These are phyloP conservation scores for Caenorhabditis zanzibari DNA, from an alignment of 2,888 invertebrate genomes.

Conservation along the genomic window DNA sequence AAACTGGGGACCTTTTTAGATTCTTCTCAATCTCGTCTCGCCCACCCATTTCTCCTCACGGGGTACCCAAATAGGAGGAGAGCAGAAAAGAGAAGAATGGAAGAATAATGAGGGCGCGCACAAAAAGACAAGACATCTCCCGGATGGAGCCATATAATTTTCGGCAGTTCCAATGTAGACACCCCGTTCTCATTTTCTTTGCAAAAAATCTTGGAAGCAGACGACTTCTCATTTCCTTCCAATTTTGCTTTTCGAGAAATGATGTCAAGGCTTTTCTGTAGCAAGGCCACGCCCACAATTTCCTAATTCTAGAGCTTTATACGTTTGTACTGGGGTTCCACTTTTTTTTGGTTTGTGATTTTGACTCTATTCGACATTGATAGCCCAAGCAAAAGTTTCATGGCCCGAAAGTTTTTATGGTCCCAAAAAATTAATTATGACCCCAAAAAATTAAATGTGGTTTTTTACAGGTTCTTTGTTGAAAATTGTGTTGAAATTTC, in stretches of 20 bases:
- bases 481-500: too few relatives aligned
- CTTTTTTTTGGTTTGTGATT: neutral
- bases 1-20: constrained; percentile 52
- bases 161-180: constrained; percentile 23
- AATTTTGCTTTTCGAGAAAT: constrained; percentile 8
- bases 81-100: constrained; percentile 11
- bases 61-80: constrained; percentile 19
- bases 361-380: too few relatives aligned
- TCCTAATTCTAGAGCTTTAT: neutral
- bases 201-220: neutral
- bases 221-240: constrained; percentile 24
- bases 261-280: constrained; percentile 18
- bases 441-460: too few relatives aligned
- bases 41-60: constrained; percentile 50
- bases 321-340: neutral
- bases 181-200: constrained; percentile 4
- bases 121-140: constrained; percentile 20
- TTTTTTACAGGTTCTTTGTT: too few relatives aligned
- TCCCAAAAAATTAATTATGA: too few relatives aligned
- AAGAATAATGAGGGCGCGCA: constrained; percentile 2
- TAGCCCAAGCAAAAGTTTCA: too few relatives aligned
- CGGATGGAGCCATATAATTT: constrained; percentile 38
- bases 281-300: constrained; percentile 19
- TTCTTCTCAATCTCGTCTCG: constrained; percentile 52
- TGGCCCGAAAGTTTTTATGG: too few relatives aligned